These are phyloP conservation scores for Amorpha juglandis DNA, from an alignment of 2,888 invertebrate genomes.

Conservation along the genomic window DNA sequence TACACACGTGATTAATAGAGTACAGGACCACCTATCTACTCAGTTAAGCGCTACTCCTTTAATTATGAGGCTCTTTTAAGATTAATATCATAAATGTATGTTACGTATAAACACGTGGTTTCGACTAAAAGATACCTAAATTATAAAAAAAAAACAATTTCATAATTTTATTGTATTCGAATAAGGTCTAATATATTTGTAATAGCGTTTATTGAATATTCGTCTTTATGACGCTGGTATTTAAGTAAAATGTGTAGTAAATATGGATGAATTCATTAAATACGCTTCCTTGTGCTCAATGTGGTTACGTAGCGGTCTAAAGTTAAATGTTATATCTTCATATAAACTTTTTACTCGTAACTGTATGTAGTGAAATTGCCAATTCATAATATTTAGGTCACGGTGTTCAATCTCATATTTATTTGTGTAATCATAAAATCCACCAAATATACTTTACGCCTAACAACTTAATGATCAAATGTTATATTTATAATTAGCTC, in stretches of 20 bases:
- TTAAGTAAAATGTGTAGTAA: conserved; percentile 61
- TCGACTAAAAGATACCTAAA: conserved; percentile 35
- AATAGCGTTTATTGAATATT: conserved; percentile 61
- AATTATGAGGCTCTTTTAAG: not conserved
- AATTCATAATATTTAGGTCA: conserved; percentile 56
- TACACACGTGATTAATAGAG: too few relatives aligned
- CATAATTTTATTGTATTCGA: conserved; percentile 65
- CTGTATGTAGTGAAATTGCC: conserved; percentile 49
- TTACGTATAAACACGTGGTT: conserved; percentile 31
- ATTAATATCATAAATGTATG: conserved; percentile 31
- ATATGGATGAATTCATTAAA: conserved; percentile 53
- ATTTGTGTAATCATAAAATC: conserved; percentile 41
- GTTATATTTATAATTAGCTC: conserved; percentile 61
- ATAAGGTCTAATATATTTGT: conserved; percentile 71
- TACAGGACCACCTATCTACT: too few relatives aligned
- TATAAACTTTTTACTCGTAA: conserved; percentile 45
- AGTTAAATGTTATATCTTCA: conserved; percentile 44
- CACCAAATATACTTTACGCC: conserved; percentile 56
- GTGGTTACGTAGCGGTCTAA: conserved; percentile 78
- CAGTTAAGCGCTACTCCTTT: too few relatives aligned
- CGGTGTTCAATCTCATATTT: conserved; percentile 75
- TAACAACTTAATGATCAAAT: conserved; percentile 59
- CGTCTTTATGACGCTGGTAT: conserved; percentile 81
- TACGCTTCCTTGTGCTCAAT: conserved; percentile 82
- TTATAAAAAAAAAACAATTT: conserved; percentile 65